Percentiles rank a stretch among this genome's conserved stretches.
Evolutionary conservation across 2,113 vertebrate species (phyloP).

Genomic region (Piprites chloris): DNA sequence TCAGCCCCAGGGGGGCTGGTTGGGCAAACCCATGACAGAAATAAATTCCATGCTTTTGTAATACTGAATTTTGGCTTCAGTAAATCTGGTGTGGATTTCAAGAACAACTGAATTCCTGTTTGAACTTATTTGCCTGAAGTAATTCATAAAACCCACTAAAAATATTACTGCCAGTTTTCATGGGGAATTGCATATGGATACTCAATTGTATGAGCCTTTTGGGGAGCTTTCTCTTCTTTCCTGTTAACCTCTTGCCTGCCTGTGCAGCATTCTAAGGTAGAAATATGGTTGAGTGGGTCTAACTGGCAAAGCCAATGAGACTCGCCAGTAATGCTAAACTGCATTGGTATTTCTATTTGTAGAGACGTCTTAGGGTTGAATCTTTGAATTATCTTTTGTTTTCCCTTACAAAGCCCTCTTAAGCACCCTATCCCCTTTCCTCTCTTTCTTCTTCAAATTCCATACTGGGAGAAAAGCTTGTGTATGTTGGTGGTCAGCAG

Average conservation of each 20-base stretch:
- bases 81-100: constrained; percentile 56
- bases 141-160: constrained; percentile 32
- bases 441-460: not conserved
- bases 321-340: not conserved
- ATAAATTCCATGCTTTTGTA: constrained; percentile 40
- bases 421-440: not conserved
- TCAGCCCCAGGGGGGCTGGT: too few relatives aligned
- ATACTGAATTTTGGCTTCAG: constrained; percentile 50
- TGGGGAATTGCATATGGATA: constrained; percentile 21
- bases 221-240: not conserved
- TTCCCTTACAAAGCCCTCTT: not conserved
- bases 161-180: constrained; percentile 24
- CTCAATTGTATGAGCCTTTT: constrained; percentile 25
- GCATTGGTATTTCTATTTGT: not conserved
- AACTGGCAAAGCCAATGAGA: not conserved
- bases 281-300: not conserved
- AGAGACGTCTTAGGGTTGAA: not conserved
- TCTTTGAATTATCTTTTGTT: not conserved
- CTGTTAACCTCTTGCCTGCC: not conserved
- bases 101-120: constrained; percentile 24
- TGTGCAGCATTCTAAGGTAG: not conserved
- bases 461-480: not conserved
- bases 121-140: not conserved
- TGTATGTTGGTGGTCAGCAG: not conserved
- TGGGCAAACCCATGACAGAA: too few relatives aligned